Percentiles rank a stretch among this genome's conserved stretches.
Evolutionary conservation across 2,797 vertebrate species (phyloP).

Genomic region (Iguana delicatissima): DNA sequence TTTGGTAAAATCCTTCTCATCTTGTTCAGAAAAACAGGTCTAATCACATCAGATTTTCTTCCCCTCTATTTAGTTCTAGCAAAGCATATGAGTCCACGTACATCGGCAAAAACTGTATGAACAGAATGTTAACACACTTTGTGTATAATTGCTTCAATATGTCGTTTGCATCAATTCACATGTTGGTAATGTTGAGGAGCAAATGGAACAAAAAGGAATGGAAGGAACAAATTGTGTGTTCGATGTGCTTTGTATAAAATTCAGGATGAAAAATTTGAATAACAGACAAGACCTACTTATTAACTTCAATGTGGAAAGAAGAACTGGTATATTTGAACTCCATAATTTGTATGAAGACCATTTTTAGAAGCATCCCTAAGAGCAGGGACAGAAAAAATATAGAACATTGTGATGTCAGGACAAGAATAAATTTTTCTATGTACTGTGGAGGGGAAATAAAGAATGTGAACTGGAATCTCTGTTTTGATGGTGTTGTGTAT

Average conservation of each 20-base stretch:
- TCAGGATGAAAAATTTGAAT: neutral
- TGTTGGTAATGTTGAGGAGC: neutral
- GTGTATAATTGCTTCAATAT: neutral
- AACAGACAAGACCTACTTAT: neutral
- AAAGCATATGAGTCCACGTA: neutral
- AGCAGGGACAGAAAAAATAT: neutral
- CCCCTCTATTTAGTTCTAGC: neutral
- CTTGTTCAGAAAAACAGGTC: neutral
- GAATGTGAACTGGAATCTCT: neutral
- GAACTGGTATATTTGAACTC: neutral
- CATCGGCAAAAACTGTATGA: too few species aligned
- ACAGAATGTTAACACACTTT: too few species aligned
- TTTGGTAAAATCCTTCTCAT: neutral
- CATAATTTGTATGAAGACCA: neutral
- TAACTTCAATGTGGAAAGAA: neutral
- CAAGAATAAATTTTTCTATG: neutral
- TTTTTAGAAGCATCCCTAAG: neutral
- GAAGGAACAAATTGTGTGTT: neutral
- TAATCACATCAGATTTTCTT: neutral
- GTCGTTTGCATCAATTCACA: neutral
- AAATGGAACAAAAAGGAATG: neutral
- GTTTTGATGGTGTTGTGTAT: neutral
- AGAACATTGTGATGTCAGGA: neutral
- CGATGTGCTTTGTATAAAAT: neutral
- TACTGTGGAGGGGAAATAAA: neutral